These are phyloP conservation scores for Rotaria socialis DNA, from an alignment of 2,888 invertebrate genomes.

Conservation along the genomic window DNA sequence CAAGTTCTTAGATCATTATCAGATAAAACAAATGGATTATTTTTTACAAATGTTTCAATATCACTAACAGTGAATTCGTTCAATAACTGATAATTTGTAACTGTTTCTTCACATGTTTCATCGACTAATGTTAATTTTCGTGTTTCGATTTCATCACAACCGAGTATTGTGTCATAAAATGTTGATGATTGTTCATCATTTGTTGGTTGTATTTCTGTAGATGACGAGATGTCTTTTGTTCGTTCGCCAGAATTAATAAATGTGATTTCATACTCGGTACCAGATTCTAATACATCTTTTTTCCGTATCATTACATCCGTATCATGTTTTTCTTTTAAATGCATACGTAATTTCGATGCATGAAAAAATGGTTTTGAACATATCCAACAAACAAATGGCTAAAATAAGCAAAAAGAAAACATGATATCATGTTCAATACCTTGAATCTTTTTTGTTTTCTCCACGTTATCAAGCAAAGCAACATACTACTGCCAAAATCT, in stretches of 20 bases:
- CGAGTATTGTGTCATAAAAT: not conserved
- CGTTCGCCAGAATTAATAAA: conserved; percentile 1
- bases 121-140: not conserved
- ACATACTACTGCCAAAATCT: too few species aligned
- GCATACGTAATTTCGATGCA: conserved; percentile 14
- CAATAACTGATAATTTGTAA: conserved; percentile 12
- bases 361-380: conserved; percentile 27
- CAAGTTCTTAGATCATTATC: conserved; percentile 17
- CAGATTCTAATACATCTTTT: conserved; percentile 34
- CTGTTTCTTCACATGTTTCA: conserved; percentile 16
- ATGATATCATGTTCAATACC: too few species aligned
- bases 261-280: conserved; percentile 33
- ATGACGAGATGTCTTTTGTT: not conserved
- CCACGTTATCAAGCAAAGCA: too few species aligned
- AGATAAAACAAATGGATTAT: conserved; percentile 37
- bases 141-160: not conserved
- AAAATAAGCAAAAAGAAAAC: not conserved
- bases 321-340: conserved; percentile 37
- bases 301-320: conserved; percentile 28
- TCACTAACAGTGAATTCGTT: conserved; percentile 33
- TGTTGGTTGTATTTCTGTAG: not conserved
- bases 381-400: conserved; percentile 36
- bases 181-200: conserved; percentile 15
- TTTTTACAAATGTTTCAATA: conserved; percentile 36
- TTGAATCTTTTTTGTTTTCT: too few species aligned